Percentiles rank a stretch among this genome's conserved stretches.
phyloP scores from a whole-genome alignment of 2,888 invertebrate species.

The Peribatodes rhomboidaria region DNA sequence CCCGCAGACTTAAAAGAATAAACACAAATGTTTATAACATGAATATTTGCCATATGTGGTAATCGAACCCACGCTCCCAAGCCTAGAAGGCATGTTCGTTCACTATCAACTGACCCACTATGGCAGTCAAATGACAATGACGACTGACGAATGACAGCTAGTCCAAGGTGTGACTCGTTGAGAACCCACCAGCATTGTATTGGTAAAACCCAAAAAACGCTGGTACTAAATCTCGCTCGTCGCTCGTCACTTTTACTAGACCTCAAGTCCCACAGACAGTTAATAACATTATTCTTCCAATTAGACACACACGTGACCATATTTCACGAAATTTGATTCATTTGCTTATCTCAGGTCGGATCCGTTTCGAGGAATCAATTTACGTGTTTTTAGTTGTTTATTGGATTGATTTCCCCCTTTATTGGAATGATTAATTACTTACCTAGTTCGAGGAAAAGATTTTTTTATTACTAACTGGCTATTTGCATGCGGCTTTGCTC shows the following conservation, averaged over 20 bases:
- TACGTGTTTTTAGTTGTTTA: conserved; percentile 22
- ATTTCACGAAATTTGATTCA: conserved; percentile 52
- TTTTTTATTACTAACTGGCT: background rate
- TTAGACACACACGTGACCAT: conserved; percentile 51
- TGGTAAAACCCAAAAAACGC: too few species aligned
- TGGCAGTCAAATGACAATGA: too few species aligned
- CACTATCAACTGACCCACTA: too few species aligned
- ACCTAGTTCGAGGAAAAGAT: conserved; percentile 7
- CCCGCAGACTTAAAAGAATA: too few species aligned
- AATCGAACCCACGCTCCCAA: too few species aligned
- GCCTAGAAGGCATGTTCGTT: too few species aligned
- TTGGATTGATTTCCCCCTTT: conserved; percentile 5
- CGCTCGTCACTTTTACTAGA: conserved; percentile 30
- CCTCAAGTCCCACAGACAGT: conserved; percentile 34
- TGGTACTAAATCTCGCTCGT: conserved; percentile 1
- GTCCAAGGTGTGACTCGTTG: too few species aligned
- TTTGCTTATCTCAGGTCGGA: conserved; percentile 51
- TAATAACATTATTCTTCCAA: conserved; percentile 53
- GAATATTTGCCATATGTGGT: too few species aligned
- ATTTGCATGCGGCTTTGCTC: too few species aligned
- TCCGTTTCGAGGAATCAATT: conserved; percentile 44
- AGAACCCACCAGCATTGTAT: too few species aligned
- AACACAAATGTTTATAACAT: too few species aligned
- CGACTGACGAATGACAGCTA: too few species aligned
- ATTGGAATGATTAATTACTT: conserved; percentile 5